Percentiles rank a stretch among this genome's conserved stretches.
Evolutionary conservation across 2,113 vertebrate genomes (phyloP).

Genomic region (Centrocercus urophasianus): DNA sequence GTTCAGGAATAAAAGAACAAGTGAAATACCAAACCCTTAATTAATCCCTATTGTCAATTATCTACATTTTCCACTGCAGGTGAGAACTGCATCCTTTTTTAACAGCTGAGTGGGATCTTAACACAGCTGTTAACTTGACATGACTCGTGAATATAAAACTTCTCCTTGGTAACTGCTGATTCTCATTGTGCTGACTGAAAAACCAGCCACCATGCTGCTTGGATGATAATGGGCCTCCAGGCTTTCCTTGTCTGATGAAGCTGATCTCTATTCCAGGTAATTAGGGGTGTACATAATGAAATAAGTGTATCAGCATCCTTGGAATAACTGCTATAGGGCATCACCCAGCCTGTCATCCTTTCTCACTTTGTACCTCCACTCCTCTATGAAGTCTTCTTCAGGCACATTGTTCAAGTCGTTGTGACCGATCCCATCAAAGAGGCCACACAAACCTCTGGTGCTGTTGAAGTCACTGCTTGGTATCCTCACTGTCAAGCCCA

Average conservation of each 20-base stretch:
- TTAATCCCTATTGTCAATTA: slow-evolving; percentile 56
- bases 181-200: background rate
- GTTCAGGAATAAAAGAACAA: slow-evolving; percentile 49
- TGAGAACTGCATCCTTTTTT: background rate
- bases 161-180: background rate
- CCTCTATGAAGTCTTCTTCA: slow-evolving; percentile 74
- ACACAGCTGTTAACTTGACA: slow-evolving; percentile 17
- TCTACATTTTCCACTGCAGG: slow-evolving; percentile 22
- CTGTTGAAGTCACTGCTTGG: slow-evolving; percentile 77
- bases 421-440: slow-evolving; percentile 77
- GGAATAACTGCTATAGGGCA: background rate
- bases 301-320: background rate
- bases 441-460: slow-evolving; percentile 79
- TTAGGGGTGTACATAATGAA: background rate
- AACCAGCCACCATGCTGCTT: background rate
- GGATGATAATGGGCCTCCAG: background rate
- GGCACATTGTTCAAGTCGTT: slow-evolving; percentile 76
- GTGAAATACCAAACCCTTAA: slow-evolving; percentile 50
- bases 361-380: slow-evolving; percentile 75
- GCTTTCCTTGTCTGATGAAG: background rate
- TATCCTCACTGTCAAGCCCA: slow-evolving; percentile 77
- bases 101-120: slow-evolving; percentile 10
- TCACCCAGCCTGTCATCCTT: background rate
- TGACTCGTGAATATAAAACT: background rate
- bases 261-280: background rate